Evolutionary conservation across 2,113 vertebrate species (phyloP), one percentile per base, ranked within the genome.

Genomic region (Micronycteris hirsuta): DNA sequence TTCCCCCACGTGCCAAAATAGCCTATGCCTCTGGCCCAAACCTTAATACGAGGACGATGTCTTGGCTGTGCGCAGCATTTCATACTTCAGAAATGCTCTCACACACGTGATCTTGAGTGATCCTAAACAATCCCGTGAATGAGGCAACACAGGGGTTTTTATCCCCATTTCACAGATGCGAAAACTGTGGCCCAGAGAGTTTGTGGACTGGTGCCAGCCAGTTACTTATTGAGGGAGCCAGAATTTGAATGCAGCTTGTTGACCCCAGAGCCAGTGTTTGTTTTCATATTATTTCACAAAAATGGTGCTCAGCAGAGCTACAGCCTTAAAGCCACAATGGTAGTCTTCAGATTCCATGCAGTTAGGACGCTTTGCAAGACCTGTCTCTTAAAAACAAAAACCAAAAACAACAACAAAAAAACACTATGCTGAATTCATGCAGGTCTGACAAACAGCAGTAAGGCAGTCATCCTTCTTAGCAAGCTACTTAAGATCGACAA

Each of bases 281-380:
- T 96, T 87, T 61, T 76, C 80, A 28, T 14, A 41, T 54, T 58
- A 80, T 89, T 91, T 92, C 41, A 84, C 12, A 89, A 73, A 95
- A 84, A 81, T 24, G 28, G 52, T 81, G 61, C 80, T 97, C 74
- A 89, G 85, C 93, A 76, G 85, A 91, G 63, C 73, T 68, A 77
- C 54, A 96, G 91, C 91, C 86, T 90, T 68, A 65, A 96, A 95
- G 95, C 86, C 68, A 43, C 19, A 47, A 93, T 16, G 65, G 52
- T 13, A 77, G 41, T 54, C 68, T 92, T 93, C 31, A 71, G 17
- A 74, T 41, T 95, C 71, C 97, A 97, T 90, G 96, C 91, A 96
- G 26, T 86, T 56, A 80, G 65, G 74, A 61, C 28, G 68, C 47
- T 88, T 70, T 26, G 85, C 61, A 90, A 96, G 80, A 84, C 36